Evolutionary conservation across 2,113 vertebrate genomes (phyloP).

Genomic region (Gavia stellata): DNA sequence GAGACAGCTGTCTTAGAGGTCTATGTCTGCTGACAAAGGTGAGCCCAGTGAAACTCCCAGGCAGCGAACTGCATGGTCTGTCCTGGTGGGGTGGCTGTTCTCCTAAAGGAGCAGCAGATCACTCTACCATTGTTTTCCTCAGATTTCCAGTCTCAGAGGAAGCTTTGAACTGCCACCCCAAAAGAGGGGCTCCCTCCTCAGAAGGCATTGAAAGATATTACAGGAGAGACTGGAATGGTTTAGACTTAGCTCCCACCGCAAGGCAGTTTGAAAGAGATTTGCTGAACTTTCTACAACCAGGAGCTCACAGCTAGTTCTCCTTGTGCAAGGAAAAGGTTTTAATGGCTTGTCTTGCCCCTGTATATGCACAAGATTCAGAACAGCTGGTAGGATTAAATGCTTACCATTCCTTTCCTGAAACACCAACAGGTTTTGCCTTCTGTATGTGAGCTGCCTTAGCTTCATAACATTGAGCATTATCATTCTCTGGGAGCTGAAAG

Average conservation of each 20-base stretch:
- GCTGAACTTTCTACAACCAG: not conserved
- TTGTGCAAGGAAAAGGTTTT: not conserved
- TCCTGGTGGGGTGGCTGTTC: not conserved
- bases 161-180: not conserved
- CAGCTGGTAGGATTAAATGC: not conserved
- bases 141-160: not conserved
- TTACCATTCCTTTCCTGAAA: not conserved
- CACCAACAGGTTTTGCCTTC: not conserved
- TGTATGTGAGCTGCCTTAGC: not conserved
- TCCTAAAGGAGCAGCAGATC: not conserved
- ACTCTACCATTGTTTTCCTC: not conserved
- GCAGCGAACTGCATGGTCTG: not conserved
- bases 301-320: not conserved
- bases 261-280: not conserved
- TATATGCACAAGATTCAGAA: not conserved
- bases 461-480: not conserved
- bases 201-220: not conserved
- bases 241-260: not conserved
- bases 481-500: not conserved
- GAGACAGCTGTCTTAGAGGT: not conserved
- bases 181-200: not conserved
- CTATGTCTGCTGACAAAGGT: rapidly evolving
- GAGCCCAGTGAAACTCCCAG: not conserved
- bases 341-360: not conserved
- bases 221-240: not conserved